A percentile compares a stretch with the other conserved stretches of the same genome.
Conservation (phyloP, 2,113 vertebrate species). For the Donacobius atricapilla region DNA sequence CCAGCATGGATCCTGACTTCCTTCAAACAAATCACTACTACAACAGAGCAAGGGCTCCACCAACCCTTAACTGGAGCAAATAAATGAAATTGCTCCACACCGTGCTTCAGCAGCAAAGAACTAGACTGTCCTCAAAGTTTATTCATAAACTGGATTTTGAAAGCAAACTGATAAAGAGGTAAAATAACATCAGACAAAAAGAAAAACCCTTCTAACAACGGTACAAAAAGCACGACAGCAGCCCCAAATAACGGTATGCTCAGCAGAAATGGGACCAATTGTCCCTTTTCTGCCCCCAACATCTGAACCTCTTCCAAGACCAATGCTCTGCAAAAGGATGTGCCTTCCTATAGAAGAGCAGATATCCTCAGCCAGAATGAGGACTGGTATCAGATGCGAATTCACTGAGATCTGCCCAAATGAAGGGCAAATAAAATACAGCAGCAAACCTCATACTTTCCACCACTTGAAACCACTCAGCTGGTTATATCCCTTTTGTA, state of each 20-base stretch:
- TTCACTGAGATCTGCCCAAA: background rate
- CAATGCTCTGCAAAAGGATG: background rate
- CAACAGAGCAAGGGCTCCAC: background rate
- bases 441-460: background rate
- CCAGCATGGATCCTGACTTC: background rate
- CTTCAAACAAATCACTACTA: background rate
- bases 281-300: background rate
- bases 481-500: constrained; percentile 64
- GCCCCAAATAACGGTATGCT: background rate
- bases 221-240: background rate
- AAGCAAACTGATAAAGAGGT: background rate
- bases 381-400: background rate
- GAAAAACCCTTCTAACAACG: background rate
- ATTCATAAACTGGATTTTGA: background rate
- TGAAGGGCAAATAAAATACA: background rate
- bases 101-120: background rate
- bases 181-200: background rate
- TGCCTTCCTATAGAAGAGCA: background rate
- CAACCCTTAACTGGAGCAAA: background rate
- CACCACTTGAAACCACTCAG: constrained; percentile 59
- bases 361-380: background rate
- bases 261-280: background rate
- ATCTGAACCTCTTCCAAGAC: background rate
- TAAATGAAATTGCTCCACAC: background rate
- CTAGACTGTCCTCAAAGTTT: background rate